phyloP scores from a whole-genome alignment of 2,113 vertebrate species.

The Odontesthes bonariensis region DNA sequence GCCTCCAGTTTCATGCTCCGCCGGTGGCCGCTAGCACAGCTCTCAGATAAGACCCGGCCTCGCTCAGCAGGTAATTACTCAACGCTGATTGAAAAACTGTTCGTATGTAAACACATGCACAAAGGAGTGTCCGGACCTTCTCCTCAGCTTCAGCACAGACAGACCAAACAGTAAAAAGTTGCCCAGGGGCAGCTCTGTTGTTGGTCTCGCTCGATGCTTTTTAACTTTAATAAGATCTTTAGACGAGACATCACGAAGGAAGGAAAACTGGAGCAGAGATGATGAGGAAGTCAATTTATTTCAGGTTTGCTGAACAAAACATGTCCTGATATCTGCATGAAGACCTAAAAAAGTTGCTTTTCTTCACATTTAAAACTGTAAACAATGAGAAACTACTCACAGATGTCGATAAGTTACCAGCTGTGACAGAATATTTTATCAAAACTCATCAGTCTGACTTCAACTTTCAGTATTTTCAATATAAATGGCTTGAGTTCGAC shows the following conservation, averaged over 20 bases:
- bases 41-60: conserved; percentile 21
- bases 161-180: not conserved
- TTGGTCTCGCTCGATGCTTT: conserved; percentile 29
- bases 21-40: conserved; percentile 12
- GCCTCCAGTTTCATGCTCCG: conserved; percentile 55
- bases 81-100: conserved; percentile 6
- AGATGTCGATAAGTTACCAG: not conserved
- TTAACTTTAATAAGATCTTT: conserved; percentile 69
- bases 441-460: too few relatives aligned
- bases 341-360: too few relatives aligned
- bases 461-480: too few relatives aligned
- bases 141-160: not conserved
- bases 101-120: not conserved
- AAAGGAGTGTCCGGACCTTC: not conserved
- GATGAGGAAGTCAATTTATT: not conserved
- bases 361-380: too few relatives aligned
- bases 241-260: conserved; percentile 43
- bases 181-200: conserved; percentile 20
- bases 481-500: too few relatives aligned
- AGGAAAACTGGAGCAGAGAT: not conserved
- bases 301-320: not conserved
- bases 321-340: too few relatives aligned
- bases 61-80: conserved; percentile 12
- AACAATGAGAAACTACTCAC: too few relatives aligned
- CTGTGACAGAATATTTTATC: not conserved